These are phyloP conservation scores for Muntiacus muntjak DNA, from an alignment of 2,113 vertebrate species.

Conservation along the genomic window DNA sequence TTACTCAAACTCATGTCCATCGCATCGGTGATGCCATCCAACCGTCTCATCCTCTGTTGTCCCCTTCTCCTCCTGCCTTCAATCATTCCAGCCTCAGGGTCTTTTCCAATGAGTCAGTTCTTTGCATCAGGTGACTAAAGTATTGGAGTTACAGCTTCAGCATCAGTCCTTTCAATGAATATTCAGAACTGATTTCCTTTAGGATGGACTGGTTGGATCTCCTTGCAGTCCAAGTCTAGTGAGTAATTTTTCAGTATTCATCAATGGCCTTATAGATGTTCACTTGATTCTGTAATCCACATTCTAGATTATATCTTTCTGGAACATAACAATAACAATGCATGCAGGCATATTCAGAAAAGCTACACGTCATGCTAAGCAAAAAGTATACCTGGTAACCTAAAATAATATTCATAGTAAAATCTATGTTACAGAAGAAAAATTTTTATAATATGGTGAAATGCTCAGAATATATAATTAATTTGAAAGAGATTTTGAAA, in stretches of 20 bases:
- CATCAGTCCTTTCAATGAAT: not conserved
- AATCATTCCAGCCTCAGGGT: not conserved
- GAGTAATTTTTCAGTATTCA: not conserved
- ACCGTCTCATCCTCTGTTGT: fast-evolving
- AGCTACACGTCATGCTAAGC: not conserved
- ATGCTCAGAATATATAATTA: not conserved
- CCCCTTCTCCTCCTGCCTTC: not conserved
- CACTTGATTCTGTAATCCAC: not conserved
- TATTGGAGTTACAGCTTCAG: not conserved
- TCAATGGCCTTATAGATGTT: not conserved
- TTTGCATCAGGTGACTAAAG: not conserved
- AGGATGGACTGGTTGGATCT: not conserved
- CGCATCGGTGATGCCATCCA: not conserved
- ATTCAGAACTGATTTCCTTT: not conserved
- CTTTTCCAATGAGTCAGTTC: not conserved
- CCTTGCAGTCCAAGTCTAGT: not conserved
- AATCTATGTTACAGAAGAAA: not conserved
- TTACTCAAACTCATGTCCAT: not conserved
- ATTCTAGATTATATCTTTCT: not conserved
- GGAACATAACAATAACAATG: not conserved
- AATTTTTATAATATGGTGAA: not conserved
- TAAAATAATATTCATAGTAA: not conserved
- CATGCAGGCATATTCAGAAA: not conserved
- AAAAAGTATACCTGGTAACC: not conserved
- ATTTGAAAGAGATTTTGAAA: not conserved